Percentiles rank a stretch among this genome's conserved stretches.
Evolutionary conservation across 1,140 invertebrate species (phyloP).

Genomic region (Drosophila santomea): DNA sequence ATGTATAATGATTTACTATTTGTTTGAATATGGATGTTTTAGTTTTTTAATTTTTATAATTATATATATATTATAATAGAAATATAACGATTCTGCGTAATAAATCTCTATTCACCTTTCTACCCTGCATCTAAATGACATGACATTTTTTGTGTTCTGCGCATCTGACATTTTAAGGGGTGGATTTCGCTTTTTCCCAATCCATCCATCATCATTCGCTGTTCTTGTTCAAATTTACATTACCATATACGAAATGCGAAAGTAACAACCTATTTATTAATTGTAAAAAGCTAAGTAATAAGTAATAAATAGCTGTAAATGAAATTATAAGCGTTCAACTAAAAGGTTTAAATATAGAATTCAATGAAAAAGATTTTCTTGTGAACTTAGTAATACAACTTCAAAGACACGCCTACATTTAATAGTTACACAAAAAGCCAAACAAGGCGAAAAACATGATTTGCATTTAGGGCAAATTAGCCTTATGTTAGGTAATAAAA

Average conservation of each 20-base stretch:
- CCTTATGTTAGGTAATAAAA: slow-evolving; percentile 19
- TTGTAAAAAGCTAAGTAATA: background rate
- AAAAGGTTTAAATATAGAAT: no score
- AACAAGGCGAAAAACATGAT: background rate
- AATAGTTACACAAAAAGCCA: slow-evolving; percentile 1
- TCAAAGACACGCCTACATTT: background rate
- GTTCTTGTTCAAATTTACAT: slow-evolving; percentile 36
- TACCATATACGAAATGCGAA: slow-evolving; percentile 4
- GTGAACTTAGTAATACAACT: no score
- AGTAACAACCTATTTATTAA: slow-evolving; percentile 9
- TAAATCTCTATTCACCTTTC: background rate
- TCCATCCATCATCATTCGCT: slow-evolving; percentile 55
- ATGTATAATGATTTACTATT: no score
- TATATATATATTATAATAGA: no score
- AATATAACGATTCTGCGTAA: background rate
- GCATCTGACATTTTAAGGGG: slow-evolving; percentile 27
- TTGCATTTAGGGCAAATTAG: background rate
- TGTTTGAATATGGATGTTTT: no score
- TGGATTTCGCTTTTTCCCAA: slow-evolving; percentile 23
- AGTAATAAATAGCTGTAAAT: no score
- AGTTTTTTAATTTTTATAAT: no score
- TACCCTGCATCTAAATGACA: slow-evolving; percentile 7
- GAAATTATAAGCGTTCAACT: no score
- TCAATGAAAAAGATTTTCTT: no score
- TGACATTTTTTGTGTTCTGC: slow-evolving; percentile 2